phyloP scores from a whole-genome alignment of 64 coral and sea anemone species.

The Montipora efflorescens region DNA sequence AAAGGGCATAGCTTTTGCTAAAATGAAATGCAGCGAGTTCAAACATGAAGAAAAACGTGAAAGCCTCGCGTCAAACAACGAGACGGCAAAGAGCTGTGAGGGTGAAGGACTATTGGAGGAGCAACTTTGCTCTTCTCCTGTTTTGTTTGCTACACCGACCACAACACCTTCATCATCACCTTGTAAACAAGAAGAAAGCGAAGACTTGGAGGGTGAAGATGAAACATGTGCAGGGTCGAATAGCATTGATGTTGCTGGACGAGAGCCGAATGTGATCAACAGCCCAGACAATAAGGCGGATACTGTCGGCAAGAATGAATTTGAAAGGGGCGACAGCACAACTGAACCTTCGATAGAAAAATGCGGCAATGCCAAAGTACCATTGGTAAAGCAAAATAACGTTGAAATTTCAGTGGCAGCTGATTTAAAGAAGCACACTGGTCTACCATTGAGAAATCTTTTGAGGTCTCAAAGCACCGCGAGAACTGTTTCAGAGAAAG shows the following conservation, averaged over 20 bases:
- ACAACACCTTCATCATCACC: conserved; percentile 13
- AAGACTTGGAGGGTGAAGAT: not conserved
- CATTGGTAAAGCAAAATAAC: not conserved
- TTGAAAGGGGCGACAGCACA: not conserved
- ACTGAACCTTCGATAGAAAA: not conserved
- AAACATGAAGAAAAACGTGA: not conserved
- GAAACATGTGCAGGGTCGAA: not conserved
- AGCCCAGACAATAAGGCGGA: not conserved
- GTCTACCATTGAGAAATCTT: not conserved
- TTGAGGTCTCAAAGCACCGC: not conserved
- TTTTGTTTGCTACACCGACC: conserved; percentile 4
- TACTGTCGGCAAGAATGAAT: not conserved
- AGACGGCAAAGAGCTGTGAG: not conserved
- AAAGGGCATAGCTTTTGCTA: too few species aligned
- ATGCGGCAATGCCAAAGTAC: not conserved
- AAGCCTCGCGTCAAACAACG: not conserved
- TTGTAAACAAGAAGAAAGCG: not conserved
- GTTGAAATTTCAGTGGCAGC: not conserved
- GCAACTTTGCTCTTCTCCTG: conserved; percentile 11
- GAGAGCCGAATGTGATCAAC: not conserved
- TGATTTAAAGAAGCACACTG: not conserved
- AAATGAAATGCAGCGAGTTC: not conserved
- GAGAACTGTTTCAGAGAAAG: not conserved
- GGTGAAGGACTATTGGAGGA: not conserved
- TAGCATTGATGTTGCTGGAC: not conserved